phyloP scores from a whole-genome alignment of 2,888 invertebrate species.

The Sialis fuliginosa region DNA sequence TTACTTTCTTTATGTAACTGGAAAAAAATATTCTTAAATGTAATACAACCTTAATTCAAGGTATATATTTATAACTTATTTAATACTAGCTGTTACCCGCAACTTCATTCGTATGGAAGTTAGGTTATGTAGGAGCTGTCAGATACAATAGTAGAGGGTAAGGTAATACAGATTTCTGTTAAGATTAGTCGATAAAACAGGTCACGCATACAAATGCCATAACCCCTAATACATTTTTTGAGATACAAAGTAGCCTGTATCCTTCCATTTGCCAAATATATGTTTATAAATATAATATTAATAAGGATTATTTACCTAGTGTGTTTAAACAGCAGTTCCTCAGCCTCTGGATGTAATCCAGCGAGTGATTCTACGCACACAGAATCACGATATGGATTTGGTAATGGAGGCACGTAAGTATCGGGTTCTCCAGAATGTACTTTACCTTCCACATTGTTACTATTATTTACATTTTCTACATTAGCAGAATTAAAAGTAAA shows the following conservation, averaged over 20 bases:
- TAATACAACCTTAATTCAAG: no score
- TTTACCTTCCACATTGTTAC: constrained; percentile 14
- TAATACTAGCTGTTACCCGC: no score
- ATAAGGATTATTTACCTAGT: constrained; percentile 43
- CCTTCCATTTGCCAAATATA: no score
- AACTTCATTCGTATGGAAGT: no score
- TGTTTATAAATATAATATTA: no score
- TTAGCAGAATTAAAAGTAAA: constrained; percentile 2
- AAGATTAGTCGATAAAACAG: no score
- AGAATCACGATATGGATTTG: constrained; percentile 58
- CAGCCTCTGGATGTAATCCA: constrained; percentile 54
- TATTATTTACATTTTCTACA: constrained; percentile 1
- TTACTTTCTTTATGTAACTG: constrained; percentile 84
- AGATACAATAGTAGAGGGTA: background rate
- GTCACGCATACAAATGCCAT: background rate
- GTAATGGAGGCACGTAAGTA: constrained; percentile 38
- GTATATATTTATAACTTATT: no score
- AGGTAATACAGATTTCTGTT: no score
- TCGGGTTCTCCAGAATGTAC: constrained; percentile 26
- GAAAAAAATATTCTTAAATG: constrained; percentile 10
- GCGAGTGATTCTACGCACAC: constrained; percentile 39
- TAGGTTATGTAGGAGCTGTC: background rate
- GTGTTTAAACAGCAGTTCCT: constrained; percentile 66
- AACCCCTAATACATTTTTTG: no score
- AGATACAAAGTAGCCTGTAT: no score